Evolutionary conservation across 2,888 invertebrate species (phyloP), one percentile per base, ranked within the genome.

Genomic region (Tupiocoris notatus): DNA sequence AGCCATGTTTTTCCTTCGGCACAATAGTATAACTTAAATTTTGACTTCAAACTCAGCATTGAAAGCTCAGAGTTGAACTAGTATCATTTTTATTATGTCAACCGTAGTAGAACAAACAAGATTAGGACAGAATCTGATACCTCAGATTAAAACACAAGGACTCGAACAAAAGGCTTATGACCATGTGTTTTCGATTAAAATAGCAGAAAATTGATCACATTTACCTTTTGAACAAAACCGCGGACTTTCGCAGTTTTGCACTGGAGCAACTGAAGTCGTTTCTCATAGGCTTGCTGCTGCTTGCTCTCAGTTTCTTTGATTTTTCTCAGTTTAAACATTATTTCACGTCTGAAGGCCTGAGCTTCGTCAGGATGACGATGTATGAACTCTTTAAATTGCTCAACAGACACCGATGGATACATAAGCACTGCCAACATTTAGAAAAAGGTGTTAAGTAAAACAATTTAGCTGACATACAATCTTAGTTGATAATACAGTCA

Each of bases 281-380:
- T 92, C 78, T 93, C 90, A 81, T 96, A 93, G 0, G 98, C 98
- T 77, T 94, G 89, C 0, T 93, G 93, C 83, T 97, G 96, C 78
- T 89, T 86, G 71, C 88, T 85, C 20, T 95, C 84, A 0, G 95
- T 94, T 82, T 93, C 93, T n/a, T 92, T 92, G 57, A 93, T 88
- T 74, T 92, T 89, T n/a, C 94, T 87, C 0, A 94, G 92, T 0
- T 96, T 96, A 64, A 94, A 95, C 0, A 95, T 95, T 0, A 98
- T 86, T 83, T 97, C 98, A 81, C 96, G 95, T 84, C 97, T 97
- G 62, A 98, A 86, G 81, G 96, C 94, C 77, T 95, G 89, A 0
- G 95, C 96, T 73, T 96, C 88, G 70, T 95, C 97, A 0, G 98
- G 97, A 83, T 95, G 93, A n/a, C 96, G 88, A 0, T 92, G 91